phyloP scores from a whole-genome alignment of 2,113 vertebrate species.

The Lipophrys pholis region DNA sequence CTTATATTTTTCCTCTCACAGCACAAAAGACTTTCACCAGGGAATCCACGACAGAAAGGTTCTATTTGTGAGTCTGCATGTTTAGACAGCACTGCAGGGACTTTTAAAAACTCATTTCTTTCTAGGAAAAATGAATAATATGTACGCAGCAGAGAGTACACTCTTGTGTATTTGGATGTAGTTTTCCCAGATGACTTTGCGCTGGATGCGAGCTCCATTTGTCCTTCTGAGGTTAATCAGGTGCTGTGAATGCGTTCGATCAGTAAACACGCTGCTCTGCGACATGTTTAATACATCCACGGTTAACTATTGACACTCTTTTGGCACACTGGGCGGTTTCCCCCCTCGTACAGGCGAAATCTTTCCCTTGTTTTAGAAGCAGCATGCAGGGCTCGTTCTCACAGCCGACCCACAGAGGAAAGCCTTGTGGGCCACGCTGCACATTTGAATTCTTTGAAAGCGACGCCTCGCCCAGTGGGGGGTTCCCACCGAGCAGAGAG shows the following conservation, averaged over 20 bases:
- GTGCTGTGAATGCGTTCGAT: constrained; percentile 12
- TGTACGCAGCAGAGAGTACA: background rate
- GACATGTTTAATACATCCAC: background rate
- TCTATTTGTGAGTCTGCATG: constrained; percentile 51
- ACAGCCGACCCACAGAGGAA: constrained; percentile 49
- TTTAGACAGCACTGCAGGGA: constrained; percentile 14
- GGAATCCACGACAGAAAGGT: constrained; percentile 51
- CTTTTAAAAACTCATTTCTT: constrained; percentile 27
- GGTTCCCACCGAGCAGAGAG: constrained; percentile 71
- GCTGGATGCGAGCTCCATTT: constrained; percentile 13
- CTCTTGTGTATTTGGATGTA: constrained; percentile 25
- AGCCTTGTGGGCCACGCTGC: constrained; percentile 43
- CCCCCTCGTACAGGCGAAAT: constrained; percentile 12
- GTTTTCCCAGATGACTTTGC: constrained; percentile 16
- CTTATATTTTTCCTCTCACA: constrained; percentile 9
- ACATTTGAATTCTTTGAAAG: constrained; percentile 68
- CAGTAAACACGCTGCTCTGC: background rate
- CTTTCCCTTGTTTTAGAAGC: constrained; percentile 33
- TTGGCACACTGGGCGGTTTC: constrained; percentile 5
- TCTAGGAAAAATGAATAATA: constrained; percentile 27
- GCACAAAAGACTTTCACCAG: constrained; percentile 56
- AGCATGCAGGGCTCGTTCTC: constrained; percentile 50
- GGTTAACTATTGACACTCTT: constrained; percentile 18
- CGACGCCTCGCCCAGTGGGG: constrained; percentile 73
- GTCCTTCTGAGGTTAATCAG: constrained; percentile 55